Evolutionary conservation across 2,797 vertebrate species (phyloP), one percentile per base, ranked within the genome.

Genomic region (Acanthurus tractus): DNA sequence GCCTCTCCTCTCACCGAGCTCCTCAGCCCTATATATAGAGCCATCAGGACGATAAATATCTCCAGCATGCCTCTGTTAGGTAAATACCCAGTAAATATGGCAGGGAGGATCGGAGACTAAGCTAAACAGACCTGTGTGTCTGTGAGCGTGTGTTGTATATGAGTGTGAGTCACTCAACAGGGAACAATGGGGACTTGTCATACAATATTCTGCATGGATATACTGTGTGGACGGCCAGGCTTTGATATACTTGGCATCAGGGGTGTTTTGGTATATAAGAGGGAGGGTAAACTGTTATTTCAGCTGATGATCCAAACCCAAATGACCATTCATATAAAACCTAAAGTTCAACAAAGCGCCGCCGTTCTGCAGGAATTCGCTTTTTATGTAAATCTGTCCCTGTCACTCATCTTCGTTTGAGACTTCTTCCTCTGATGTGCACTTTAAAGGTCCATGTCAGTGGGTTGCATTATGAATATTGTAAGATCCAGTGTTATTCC

Each of bases 11-110:
- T 89, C 91, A 72, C 87, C 74, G 40, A 88, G 89, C 86, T 88
- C 76, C 89, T 88, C 90, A 90, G 83, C 86, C 89, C 97, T 98
- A 98, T 98, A 98, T 98, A 98, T 97, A 98, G 97, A 96, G 94
- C 94, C 96, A 92, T 96, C 96, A 91, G 95, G 95, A 96, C 96
- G 96, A 97, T 98, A 97, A 98, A 97, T 97, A 98, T 96, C 96
- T 96, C 95, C 95, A 95, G 96, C 96, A 96, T 95, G 96, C 96
- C 96, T 97, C 95, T 94, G 96, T 96, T 96, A 96, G 96, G 96
- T 98, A 98, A 98, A 98, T 96, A 97, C 95, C 95, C 96, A 95
- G 96, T 97, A 97, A 98, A 98, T 96, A 97, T 96, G 96, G 96
- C 96, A 94, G 95, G 94, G 94, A 95, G 96, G 96, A 96, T 96